Base-by-base conservation (phyloP, 2,888 invertebrate species). In the Parasteatoda lunata region DNA sequence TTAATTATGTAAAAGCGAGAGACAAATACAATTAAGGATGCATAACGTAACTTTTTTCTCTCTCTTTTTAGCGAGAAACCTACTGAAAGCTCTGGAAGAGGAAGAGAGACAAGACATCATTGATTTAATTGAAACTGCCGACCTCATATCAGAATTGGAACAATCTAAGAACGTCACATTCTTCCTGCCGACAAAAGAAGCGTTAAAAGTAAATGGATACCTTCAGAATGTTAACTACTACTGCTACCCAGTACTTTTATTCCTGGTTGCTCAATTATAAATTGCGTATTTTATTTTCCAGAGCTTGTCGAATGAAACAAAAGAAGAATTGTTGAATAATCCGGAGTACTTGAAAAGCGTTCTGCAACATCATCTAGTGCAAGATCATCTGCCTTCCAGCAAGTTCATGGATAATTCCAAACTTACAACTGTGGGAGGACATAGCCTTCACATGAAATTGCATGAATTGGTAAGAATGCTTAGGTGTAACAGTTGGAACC, bases 61-160 rank as follows among this genome's bases (percentile, higher is more conserved):
- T 30, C 48, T 70, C 11, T 47, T 54, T 71, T 47, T 47, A 86
- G 87, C 87, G 0, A 81, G 77, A 68, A 87, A 69, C 52, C 72
- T 87, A 47, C 5, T 87, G 13, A 82, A 87, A 77, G 80, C 94
- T 5, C 92, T 95, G 89, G 92, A 93, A 81, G 93, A 93, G 82
- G 93, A 94, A 89, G 95, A 95, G 90, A 92, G 94, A 54, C 94
- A 94, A 0, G 93, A 93, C 89, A 94, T 95, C 91, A 92, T 92
- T n/a, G 90, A 91, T n/a, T 90, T 93, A 8, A 89, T 93, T 30
- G 91, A 92, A 69, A 90, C 90, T 49, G 92, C 93, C 5, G 92
- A 92, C n/a, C 89, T 93, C 69, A 90, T 90, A 49, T 91, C 92
- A 65, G 91, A 91, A 59, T 88, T 93, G 11, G 91, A 92, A 81